phyloP scores from a whole-genome alignment of 2,797 vertebrate genomes.

The Triplophysa bombifrons region DNA sequence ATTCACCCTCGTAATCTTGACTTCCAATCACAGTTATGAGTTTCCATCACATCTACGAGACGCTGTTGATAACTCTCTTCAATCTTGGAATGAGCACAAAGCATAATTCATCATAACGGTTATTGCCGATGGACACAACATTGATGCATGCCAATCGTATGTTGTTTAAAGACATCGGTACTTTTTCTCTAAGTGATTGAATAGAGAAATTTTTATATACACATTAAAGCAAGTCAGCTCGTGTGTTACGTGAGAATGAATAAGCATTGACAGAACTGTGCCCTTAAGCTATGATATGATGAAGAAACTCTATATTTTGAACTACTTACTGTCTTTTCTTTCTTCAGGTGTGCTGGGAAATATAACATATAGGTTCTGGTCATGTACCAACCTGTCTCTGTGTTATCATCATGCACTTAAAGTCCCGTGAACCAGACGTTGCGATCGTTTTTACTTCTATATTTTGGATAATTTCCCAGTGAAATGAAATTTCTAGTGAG shows the following conservation, averaged over 20 bases:
- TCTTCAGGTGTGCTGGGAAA: not conserved
- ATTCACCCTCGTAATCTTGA: constrained; percentile 28
- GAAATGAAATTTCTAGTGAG: too few species aligned
- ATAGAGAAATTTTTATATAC: not conserved
- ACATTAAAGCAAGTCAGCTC: not conserved
- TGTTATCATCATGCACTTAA: constrained; percentile 7
- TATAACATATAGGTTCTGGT: not conserved
- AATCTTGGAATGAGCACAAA: constrained; percentile 11
- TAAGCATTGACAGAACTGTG: not conserved
- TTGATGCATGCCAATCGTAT: not conserved
- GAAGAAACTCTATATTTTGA: not conserved
- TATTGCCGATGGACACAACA: not conserved
- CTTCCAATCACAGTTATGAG: constrained; percentile 1
- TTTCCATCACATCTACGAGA: constrained; percentile 28
- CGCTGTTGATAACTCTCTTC: constrained; percentile 26
- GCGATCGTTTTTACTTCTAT: too few species aligned
- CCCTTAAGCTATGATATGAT: not conserved
- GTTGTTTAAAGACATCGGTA: not conserved
- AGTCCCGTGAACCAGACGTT: not conserved
- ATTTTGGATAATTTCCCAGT: too few species aligned
- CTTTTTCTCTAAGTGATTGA: not conserved
- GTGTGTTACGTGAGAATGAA: not conserved
- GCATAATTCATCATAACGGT: constrained; percentile 13
- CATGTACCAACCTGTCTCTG: constrained; percentile 3
- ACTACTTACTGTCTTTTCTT: not conserved